These are phyloP conservation scores for Zaprionus bogoriensis DNA, from an alignment of 2,888 invertebrate genomes.

Conservation along the genomic window DNA sequence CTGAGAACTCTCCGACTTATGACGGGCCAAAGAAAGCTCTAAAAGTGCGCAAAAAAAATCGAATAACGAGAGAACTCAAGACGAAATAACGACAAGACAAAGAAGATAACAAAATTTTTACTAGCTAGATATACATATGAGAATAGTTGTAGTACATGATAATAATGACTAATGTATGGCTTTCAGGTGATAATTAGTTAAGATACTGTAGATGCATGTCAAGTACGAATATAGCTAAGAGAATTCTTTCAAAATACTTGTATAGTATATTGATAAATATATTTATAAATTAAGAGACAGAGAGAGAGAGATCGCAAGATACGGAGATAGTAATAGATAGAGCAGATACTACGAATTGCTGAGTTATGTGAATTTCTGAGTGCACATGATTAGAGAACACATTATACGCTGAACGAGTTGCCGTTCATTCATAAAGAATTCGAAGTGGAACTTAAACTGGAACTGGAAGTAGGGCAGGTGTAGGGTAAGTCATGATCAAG, in stretches of 20 bases:
- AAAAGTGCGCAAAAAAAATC: constrained; percentile 31
- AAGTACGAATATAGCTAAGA: constrained; percentile 27
- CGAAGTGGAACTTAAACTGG: constrained; percentile 3
- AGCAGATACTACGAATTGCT: constrained; percentile 3
- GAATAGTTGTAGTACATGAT: constrained; percentile 22
- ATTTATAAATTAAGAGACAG: no score
- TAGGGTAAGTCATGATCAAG: constrained; percentile 61
- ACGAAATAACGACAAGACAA: background rate
- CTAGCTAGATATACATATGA: constrained; percentile 28
- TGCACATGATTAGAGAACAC: constrained; percentile 9
- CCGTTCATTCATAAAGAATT: constrained; percentile 41
- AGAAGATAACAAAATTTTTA: constrained; percentile 17
- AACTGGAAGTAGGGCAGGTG: constrained; percentile 41
- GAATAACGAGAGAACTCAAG: constrained; percentile 7
- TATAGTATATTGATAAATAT: constrained; percentile 1
- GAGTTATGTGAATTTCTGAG: constrained; percentile 6
- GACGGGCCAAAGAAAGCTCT: constrained; percentile 46
- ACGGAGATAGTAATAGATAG: constrained; percentile 6
- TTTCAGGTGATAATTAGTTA: constrained; percentile 41
- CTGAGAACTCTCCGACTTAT: constrained; percentile 17
- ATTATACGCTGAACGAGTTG: background rate
- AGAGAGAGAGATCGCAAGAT: constrained; percentile 3
- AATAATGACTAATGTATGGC: constrained; percentile 38
- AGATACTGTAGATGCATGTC: constrained; percentile 39
- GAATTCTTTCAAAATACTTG: constrained; percentile 12